phyloP scores from a whole-genome alignment of 2,797 vertebrate genomes.

The Otolemur crassicaudatus region DNA sequence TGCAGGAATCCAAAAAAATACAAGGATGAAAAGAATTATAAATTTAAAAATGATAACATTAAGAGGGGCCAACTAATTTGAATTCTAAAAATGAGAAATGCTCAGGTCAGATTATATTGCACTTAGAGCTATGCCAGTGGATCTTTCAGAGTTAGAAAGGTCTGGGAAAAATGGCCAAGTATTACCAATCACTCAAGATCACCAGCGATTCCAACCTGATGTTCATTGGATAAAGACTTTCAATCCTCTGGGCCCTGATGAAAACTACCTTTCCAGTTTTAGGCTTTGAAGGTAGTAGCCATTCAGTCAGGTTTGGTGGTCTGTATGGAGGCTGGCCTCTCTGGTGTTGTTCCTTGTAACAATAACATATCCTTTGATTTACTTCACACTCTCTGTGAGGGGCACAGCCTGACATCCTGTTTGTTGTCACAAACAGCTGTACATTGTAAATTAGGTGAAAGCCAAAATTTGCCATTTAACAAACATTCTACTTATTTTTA shows the following conservation, averaged over 20 bases:
- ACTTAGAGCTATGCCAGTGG: background rate
- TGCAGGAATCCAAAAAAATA: background rate
- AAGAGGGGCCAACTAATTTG: background rate
- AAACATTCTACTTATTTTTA: background rate
- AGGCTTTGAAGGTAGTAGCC: background rate
- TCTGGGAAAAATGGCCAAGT: background rate
- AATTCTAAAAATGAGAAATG: background rate
- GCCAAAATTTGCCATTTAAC: slow-evolving; percentile 1
- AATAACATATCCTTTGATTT: slow-evolving; percentile 4
- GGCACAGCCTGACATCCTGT: slow-evolving; percentile 32
- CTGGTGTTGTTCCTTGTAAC: background rate
- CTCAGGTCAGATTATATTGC: background rate
- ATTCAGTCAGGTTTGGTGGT: no score
- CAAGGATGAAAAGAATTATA: background rate
- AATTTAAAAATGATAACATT: background rate
- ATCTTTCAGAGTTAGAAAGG: background rate
- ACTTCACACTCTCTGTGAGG: background rate
- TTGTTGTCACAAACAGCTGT: slow-evolving; percentile 24
- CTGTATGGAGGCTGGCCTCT: background rate
- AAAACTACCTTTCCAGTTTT: background rate
- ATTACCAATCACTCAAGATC: background rate
- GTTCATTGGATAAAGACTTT: background rate
- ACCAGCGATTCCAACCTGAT: background rate
- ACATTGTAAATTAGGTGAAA: slow-evolving; percentile 34
- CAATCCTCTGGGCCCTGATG: background rate